phyloP scores from a whole-genome alignment of 2,888 invertebrate genomes.

The Chromoteleia sp. region DNA sequence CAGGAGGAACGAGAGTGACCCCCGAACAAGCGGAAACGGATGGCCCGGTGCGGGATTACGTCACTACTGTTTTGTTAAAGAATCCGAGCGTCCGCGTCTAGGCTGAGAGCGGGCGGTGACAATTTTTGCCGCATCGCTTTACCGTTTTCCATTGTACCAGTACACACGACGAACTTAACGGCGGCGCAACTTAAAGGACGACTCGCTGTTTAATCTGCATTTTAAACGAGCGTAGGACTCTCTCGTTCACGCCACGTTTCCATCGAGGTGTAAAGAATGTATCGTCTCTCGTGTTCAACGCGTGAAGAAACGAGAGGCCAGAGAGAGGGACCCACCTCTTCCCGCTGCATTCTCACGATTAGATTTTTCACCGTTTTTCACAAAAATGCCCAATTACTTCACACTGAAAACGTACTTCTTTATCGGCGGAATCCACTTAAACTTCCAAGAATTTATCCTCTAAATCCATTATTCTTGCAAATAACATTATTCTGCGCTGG shows the following conservation, averaged over 20 bases:
- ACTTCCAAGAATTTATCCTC: slow-evolving; percentile 21
- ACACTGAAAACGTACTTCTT: slow-evolving; percentile 36
- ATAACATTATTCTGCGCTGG: neutral
- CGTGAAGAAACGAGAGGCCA: neutral
- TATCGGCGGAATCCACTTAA: slow-evolving; percentile 34
- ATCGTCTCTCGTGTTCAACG: slow-evolving; percentile 37
- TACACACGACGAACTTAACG: slow-evolving; percentile 47
- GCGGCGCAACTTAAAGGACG: slow-evolving; percentile 72
- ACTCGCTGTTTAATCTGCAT: slow-evolving; percentile 79
- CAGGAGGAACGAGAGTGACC: slow-evolving; percentile 45
- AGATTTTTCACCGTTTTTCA: slow-evolving; percentile 36
- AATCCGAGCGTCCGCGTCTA: slow-evolving; percentile 18
- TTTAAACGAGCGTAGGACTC: slow-evolving; percentile 77
- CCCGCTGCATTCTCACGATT: slow-evolving; percentile 62
- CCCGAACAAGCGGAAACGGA: slow-evolving; percentile 62
- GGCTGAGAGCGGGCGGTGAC: slow-evolving; percentile 38
- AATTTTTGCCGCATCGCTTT: slow-evolving; percentile 48
- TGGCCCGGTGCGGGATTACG: slow-evolving; percentile 33
- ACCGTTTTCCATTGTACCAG: slow-evolving; percentile 65
- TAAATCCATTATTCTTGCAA: slow-evolving; percentile 16
- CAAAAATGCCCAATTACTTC: slow-evolving; percentile 62
- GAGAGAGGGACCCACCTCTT: slow-evolving; percentile 42
- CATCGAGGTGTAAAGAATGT: slow-evolving; percentile 68
- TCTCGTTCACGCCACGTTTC: slow-evolving; percentile 61
- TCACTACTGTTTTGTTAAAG: slow-evolving; percentile 19